Base-by-base conservation (phyloP, 2,113 vertebrate genomes). In the Zapus hudsonius region DNA sequence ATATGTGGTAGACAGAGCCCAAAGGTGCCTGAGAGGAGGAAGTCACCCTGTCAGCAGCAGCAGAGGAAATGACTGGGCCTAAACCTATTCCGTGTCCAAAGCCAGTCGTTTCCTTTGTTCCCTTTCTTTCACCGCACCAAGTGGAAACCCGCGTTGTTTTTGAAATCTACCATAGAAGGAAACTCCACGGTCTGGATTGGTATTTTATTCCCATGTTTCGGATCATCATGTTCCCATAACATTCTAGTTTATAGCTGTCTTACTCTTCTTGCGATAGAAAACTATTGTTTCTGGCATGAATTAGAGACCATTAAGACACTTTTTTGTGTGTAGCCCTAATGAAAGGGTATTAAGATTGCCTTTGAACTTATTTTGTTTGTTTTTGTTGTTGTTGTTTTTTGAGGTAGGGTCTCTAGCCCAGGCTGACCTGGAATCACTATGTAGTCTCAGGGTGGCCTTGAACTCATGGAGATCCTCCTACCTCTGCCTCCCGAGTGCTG, bases 181-280 rank as follows among this genome's bases (percentile, higher is more conserved):
- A 84, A 76, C 44, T 29, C 52, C 9, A 27, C 23, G 31, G 19
- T 25, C 31, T 42, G 44, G 25, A 63, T 20, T 64, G 42, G 2
- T 84, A 59, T 92, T 92, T 94, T 78, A 86, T 66, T 70, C 47
- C 57, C 38, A 16, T 25, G 57, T 89, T 92, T 95, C 44, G 55
- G 66, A 82, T 90, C 55, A 36, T 81, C 36, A 67, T 87, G 38
- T 96, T 92, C 72, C 67, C 90, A 91, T 75, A 79, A 79, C 47
- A 55, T 91, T 90, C 81, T 89, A 6, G 91, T 95, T 95, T 80
- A 79, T 64, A 63, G 22, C 40, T 87, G 61, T 55, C 64, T 31
- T 42, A 33, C 29, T 86, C 91, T 93, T 94, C 78, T 90, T 87
- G 23, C 20, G 59, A 52, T 81, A 80, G 59, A 90, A 95, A 93